Conservation (phyloP, 1,140 invertebrate genomes). For the Euschistus heros region DNA sequence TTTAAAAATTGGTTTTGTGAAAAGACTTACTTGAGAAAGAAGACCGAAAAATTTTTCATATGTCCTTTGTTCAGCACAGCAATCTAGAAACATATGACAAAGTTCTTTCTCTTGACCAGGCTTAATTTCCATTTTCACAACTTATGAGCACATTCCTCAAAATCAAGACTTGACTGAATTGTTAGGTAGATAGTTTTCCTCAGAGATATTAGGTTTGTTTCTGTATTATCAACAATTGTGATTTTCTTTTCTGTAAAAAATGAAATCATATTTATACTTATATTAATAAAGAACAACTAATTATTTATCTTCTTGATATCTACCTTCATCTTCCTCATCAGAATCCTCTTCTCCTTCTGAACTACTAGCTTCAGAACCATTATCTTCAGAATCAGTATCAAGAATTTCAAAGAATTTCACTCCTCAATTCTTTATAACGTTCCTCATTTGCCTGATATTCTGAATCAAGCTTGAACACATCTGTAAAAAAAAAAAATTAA, state of each 20-base stretch:
- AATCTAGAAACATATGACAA: constrained; percentile 98
- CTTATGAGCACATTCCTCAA: constrained; percentile 98
- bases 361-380: constrained; percentile 45
- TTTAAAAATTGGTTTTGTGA: too few species aligned
- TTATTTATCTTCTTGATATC: constrained; percentile 22
- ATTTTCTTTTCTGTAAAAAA: constrained; percentile 20
- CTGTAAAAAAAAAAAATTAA: constrained; percentile 45
- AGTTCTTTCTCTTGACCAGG: constrained; percentile 87
- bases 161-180: constrained; percentile 95
- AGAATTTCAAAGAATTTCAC: constrained; percentile 81
- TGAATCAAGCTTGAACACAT: constrained; percentile 94
- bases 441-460: constrained; percentile 88
- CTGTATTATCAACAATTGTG: constrained; percentile 90
- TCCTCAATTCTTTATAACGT: constrained; percentile 86
- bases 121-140: constrained; percentile 90
- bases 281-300: too few species aligned
- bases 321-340: constrained; percentile 34
- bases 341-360: constrained; percentile 48
- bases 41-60: constrained; percentile 98
- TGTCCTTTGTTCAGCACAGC: constrained; percentile 95
- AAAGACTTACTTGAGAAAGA: constrained; percentile 53
- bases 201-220: constrained; percentile 89
- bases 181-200: constrained; percentile 94
- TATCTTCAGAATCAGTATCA: constrained; percentile 34
- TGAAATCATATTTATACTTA: constrained; percentile 3